Evolutionary conservation across 2,888 invertebrate species (phyloP).

Genomic region (Mythimna ferrago): DNA sequence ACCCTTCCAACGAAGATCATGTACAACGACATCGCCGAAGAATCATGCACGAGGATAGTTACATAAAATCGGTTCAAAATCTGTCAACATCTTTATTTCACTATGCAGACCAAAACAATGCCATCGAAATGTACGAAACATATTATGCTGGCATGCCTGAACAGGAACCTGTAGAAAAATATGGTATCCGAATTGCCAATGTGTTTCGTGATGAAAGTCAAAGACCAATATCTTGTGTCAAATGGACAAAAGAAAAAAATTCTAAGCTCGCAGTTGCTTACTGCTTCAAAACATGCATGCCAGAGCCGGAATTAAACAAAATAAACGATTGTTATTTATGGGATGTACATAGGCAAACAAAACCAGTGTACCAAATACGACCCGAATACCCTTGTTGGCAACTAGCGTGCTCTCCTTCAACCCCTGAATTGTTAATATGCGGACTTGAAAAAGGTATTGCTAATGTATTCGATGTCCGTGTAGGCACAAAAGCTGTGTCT

Average conservation of each 20-base stretch:
- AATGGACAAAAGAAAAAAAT: conserved; percentile 93
- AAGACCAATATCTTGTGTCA: conserved; percentile 91
- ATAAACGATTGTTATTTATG: conserved; percentile 92
- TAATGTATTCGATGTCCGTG: conserved; percentile 94
- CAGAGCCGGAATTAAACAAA: conserved; percentile 57
- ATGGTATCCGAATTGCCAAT: conserved; percentile 91
- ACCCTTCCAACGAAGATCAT: conserved; percentile 92
- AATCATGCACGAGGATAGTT: conserved; percentile 94
- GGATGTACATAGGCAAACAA: conserved; percentile 90
- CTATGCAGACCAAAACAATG: conserved; percentile 94
- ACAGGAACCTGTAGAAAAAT: conserved; percentile 89
- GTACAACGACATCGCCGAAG: conserved; percentile 94
- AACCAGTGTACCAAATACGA: conserved; percentile 75
- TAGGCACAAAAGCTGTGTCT: conserved; percentile 93
- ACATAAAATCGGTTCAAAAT: conserved; percentile 92
- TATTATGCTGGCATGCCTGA: conserved; percentile 92
- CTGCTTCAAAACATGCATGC: conserved; percentile 77
- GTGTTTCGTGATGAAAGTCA: conserved; percentile 92
- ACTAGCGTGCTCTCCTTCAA: conserved; percentile 80
- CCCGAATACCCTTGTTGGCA: conserved; percentile 82
- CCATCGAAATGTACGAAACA: conserved; percentile 94
- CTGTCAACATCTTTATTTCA: conserved; percentile 91
- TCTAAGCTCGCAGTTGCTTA: conserved; percentile 92
- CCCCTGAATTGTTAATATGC: conserved; percentile 77
- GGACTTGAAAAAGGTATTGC: conserved; percentile 84